Evolutionary conservation across 2,888 invertebrate species (phyloP).

Genomic region (Polia nebulosa): DNA sequence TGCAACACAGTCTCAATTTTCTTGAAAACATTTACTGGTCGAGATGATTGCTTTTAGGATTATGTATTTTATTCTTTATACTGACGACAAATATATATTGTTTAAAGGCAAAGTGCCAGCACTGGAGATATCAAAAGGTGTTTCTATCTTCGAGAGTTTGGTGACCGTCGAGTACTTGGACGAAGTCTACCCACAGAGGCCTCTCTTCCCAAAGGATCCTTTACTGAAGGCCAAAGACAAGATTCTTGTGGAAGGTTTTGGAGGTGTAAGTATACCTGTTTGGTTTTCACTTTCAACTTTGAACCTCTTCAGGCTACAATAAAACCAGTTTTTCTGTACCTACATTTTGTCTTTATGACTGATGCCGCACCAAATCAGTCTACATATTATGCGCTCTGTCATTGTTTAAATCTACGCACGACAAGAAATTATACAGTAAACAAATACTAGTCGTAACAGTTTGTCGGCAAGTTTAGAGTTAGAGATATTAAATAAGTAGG

Average conservation of each 20-base stretch:
- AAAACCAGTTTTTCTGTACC: neutral
- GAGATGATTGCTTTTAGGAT: neutral
- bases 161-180: slow-evolving; percentile 95
- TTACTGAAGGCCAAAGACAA: slow-evolving; percentile 93
- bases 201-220: slow-evolving; percentile 93
- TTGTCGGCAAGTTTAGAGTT: neutral
- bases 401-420: neutral
- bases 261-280: slow-evolving; percentile 73
- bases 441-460: neutral
- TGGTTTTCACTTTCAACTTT: neutral
- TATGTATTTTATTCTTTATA: neutral
- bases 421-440: neutral
- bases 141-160: slow-evolving; percentile 94
- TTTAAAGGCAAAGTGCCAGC: slow-evolving; percentile 93
- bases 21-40: neutral
- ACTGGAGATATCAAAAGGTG: slow-evolving; percentile 92
- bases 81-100: slow-evolving; percentile 7
- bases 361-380: too few species aligned
- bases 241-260: slow-evolving; percentile 91
- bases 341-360: too few species aligned
- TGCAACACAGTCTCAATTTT: neutral
- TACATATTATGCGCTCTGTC: neutral
- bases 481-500: too few species aligned
- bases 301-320: neutral
- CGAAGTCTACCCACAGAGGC: slow-evolving; percentile 93